Conservation (phyloP, 2,113 vertebrate species). For the Microtus ochrogaster region DNA sequence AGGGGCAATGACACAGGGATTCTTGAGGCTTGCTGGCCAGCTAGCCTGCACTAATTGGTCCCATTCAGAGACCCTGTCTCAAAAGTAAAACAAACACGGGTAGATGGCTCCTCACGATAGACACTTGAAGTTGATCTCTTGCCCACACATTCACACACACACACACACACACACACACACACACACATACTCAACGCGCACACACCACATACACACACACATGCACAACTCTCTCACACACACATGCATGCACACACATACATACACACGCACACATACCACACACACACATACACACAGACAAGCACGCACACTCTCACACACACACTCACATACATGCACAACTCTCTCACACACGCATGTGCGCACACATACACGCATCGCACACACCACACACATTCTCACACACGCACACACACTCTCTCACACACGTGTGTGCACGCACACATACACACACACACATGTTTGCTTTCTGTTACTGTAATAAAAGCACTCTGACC, state of each 20-base stretch:
- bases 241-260: neutral
- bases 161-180: neutral
- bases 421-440: neutral
- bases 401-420: no score
- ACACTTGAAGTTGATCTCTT: neutral
- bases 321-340: no score
- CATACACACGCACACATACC: neutral
- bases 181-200: no score
- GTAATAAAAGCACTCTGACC: neutral
- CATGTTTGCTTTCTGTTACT: neutral
- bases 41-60: neutral
- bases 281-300: no score
- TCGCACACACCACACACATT: no score
- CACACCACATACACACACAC: no score
- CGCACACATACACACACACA: no score
- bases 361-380: fast-evolving
- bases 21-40: neutral
- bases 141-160: neutral
- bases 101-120: neutral
- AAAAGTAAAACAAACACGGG: neutral
- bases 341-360: neutral
- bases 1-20: neutral
- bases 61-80: neutral
- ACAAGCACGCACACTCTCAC: no score
- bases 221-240: no score